Percentiles rank a stretch among this genome's conserved stretches.
Conservation (phyloP, 2,797 vertebrate species). For the Pseudotriccus pelzelni region DNA sequence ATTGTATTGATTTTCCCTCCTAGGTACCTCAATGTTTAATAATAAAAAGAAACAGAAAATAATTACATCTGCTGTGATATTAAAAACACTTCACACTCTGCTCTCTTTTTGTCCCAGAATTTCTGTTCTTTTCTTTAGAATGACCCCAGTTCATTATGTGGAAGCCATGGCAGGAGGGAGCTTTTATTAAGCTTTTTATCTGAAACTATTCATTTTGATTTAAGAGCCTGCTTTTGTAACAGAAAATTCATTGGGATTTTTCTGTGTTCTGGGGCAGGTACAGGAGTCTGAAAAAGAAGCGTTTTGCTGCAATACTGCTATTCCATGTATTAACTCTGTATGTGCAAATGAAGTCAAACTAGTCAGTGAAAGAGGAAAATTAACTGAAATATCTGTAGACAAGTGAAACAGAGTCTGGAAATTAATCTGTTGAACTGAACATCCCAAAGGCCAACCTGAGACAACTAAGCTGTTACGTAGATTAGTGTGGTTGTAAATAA, state of each 20-base stretch:
- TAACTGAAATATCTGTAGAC: neutral
- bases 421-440: neutral
- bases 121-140: neutral
- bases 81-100: neutral
- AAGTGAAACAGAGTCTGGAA: neutral
- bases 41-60: neutral
- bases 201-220: conserved; percentile 14
- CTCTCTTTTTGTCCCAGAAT: neutral
- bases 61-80: neutral
- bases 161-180: neutral
- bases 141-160: neutral
- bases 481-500: neutral
- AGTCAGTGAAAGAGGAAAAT: neutral
- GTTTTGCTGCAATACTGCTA: neutral
- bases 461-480: neutral
- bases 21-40: neutral
- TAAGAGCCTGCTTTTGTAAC: neutral
- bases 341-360: neutral
- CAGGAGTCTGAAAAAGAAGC: neutral
- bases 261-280: neutral
- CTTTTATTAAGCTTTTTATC: conserved; percentile 5
- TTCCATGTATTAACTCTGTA: neutral
- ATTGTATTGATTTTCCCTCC: neutral
- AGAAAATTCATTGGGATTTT: neutral
- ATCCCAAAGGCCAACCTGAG: neutral